Evolutionary conservation across 2,113 vertebrate species (phyloP), one percentile per base, ranked within the genome.

Genomic region (Engraulis encrasicolus): DNA sequence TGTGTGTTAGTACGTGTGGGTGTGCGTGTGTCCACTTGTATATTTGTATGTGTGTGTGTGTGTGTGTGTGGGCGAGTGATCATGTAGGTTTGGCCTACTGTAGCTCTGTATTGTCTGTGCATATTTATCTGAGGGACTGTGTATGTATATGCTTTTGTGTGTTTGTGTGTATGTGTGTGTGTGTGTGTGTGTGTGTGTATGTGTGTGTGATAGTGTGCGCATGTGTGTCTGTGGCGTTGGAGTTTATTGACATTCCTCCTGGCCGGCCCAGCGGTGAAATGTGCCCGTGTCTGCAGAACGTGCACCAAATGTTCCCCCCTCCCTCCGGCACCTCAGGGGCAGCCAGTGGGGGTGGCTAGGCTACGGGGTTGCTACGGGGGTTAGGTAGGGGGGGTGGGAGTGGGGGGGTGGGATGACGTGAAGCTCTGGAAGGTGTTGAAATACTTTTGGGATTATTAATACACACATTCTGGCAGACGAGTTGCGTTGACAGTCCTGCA

Each of bases 301-400:
- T 74, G 66, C 66, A 74, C 23, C 66, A 74, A 74, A 74, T 74
- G 66, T 74, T 74, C 66, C 66, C 66, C n/a, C n/a, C n/a, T n/a
- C n/a, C n/a, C n/a, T n/a, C n/a, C 11, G 31, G 23, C 11, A 27
- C 66, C 27, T 31, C 3, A 45, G 40, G 40, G 40, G 40, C 40
- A 5, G 40, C 40, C 9, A 9, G 40, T 45, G 9, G 27, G 66
- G 66, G 66, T 14, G 12, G 27, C 17, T n/a, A n/a, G n/a, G n/a
- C n/a, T n/a, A n/a, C n/a, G n/a, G n/a, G n/a, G n/a, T n/a, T n/a
- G n/a, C n/a, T n/a, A n/a, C n/a, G n/a, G n/a, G n/a, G n/a, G n/a
- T n/a, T n/a, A n/a, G n/a, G n/a, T n/a, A n/a, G n/a, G n/a, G n/a
- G n/a, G n/a, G n/a, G n/a, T n/a, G n/a, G n/a, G 27, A 12, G 66